Conservation (phyloP, 2,113 vertebrate genomes). For the Crotalus tigris region DNA sequence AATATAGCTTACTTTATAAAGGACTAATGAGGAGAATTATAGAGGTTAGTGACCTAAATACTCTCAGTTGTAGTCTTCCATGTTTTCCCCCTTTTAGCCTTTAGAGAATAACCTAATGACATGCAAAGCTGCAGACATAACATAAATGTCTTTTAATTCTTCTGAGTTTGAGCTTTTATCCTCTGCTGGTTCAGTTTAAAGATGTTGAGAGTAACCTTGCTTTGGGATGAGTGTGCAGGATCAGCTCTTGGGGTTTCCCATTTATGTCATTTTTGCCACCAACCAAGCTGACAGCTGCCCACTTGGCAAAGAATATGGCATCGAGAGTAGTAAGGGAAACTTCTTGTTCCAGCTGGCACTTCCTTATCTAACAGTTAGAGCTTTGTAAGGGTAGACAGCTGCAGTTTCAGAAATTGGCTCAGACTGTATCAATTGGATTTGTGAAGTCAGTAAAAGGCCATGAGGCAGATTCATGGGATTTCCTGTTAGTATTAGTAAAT, state of each 20-base stretch:
- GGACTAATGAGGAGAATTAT: accelerated
- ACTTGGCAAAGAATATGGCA: constrained; percentile 77
- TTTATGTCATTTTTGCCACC: constrained; percentile 63
- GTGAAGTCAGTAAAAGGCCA: constrained; percentile 76
- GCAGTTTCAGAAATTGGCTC: constrained; percentile 74
- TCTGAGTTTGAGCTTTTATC: constrained; percentile 25
- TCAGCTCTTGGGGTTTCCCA: constrained; percentile 53
- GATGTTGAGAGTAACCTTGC: constrained; percentile 1
- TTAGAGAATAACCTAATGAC: accelerated
- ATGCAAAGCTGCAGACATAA: constrained; percentile 11
- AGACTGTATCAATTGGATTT: constrained; percentile 77
- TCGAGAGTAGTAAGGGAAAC: constrained; percentile 79
- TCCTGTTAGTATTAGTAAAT: constrained; percentile 76
- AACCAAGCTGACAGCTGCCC: constrained; percentile 82
- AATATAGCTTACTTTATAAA: not conserved
- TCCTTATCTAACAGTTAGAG: constrained; percentile 82
- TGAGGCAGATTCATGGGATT: constrained; percentile 76
- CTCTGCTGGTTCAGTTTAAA: not conserved
- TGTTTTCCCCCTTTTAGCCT: not conserved
- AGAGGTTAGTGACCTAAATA: not conserved
- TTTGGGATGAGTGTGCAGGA: constrained; percentile 47
- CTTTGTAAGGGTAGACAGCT: constrained; percentile 88
- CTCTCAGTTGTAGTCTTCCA: accelerated
- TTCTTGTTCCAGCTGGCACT: constrained; percentile 85
- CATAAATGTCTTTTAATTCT: constrained; percentile 26